Base-by-base conservation (phyloP, 2,797 vertebrate species). In the Myotis daubentonii region DNA sequence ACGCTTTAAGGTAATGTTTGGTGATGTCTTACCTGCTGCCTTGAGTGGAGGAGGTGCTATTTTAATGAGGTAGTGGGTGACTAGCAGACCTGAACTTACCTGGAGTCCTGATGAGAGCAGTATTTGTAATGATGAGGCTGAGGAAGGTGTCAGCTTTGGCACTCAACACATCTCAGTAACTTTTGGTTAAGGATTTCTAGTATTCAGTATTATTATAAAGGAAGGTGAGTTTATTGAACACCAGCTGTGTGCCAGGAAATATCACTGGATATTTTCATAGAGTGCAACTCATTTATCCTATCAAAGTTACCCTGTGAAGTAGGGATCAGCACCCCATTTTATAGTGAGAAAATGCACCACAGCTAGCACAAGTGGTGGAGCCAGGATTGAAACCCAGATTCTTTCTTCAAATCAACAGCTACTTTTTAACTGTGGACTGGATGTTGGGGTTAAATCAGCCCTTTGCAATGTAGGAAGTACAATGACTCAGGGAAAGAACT, bases 1-100 rank as follows among this genome's bases (percentile, higher is more conserved):
- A 99, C 55, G 99, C 99, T 72, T 97, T 99, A 93, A 99, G 99
- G 99, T 99, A 98, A 95, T 10, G 5, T n/a, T 25, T 44, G 16
- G 22, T 62, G 22, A 9, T 22, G 30, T 66, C 68, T 44, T 20
- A 17, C 16, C 36, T 49, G 15, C 62, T 82, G 70, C 33, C 36
- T n/a, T 72, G 28, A 60, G 33, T 82, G 79, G 60, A 79, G 30
- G 28, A 80, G 44, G 28, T 62, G 44, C 71, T 49, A 11, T 51
- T 68, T 57, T 75, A 60, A 47, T 23, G 36, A 44, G 51, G 23
- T 9, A 19, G 16, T 51, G 41, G 72, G 71, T 0, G 10, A 1
- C 44, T 28, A 55, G 12, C 51, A 68, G 44, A 28, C 28, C n/a
- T 30, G 47, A n/a, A 22, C 38, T 44, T 44, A 20, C 36, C n/a